Conservation (phyloP, 2,888 invertebrate species). For the Ypsolopha sequella region DNA sequence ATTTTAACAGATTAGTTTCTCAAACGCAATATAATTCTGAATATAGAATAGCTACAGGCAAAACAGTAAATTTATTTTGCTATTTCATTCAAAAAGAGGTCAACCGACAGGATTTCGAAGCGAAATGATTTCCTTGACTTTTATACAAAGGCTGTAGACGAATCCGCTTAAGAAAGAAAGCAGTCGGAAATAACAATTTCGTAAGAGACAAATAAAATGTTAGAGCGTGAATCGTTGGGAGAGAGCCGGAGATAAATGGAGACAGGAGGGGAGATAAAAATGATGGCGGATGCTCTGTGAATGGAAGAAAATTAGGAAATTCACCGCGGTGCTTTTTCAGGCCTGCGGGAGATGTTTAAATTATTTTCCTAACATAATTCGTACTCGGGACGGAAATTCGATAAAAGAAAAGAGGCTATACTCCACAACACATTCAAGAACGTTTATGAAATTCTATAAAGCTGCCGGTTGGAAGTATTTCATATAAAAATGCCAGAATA, state of each 20-base stretch:
- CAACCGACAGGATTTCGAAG: constrained; percentile 45
- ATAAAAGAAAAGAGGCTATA: too few relatives aligned
- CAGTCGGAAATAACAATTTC: constrained; percentile 66
- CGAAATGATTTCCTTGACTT: constrained; percentile 59
- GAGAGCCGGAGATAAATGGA: constrained; percentile 58
- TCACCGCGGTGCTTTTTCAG: constrained; percentile 51
- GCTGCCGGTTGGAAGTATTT: constrained; percentile 9
- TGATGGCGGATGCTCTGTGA: constrained; percentile 63
- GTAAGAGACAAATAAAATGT: constrained; percentile 65
- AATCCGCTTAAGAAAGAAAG: constrained; percentile 61
- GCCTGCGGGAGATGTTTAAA: constrained; percentile 41
- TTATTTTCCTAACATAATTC: constrained; percentile 38
- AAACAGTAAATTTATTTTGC: constrained; percentile 21
- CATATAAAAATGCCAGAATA: constrained; percentile 8
- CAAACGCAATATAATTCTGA: too few relatives aligned
- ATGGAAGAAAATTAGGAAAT: constrained; percentile 64
- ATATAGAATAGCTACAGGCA: too few relatives aligned
- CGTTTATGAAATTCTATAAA: constrained; percentile 12
- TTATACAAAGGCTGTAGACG: constrained; percentile 48
- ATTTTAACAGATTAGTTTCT: too few relatives aligned
- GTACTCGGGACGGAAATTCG: constrained; percentile 11
- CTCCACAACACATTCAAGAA: neutral
- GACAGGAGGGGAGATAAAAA: constrained; percentile 65
- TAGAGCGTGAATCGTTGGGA: constrained; percentile 51
- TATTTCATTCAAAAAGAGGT: constrained; percentile 34